These are phyloP conservation scores for Aporrectodea caliginosa DNA, from an alignment of 1,140 invertebrate genomes.

Conservation along the genomic window DNA sequence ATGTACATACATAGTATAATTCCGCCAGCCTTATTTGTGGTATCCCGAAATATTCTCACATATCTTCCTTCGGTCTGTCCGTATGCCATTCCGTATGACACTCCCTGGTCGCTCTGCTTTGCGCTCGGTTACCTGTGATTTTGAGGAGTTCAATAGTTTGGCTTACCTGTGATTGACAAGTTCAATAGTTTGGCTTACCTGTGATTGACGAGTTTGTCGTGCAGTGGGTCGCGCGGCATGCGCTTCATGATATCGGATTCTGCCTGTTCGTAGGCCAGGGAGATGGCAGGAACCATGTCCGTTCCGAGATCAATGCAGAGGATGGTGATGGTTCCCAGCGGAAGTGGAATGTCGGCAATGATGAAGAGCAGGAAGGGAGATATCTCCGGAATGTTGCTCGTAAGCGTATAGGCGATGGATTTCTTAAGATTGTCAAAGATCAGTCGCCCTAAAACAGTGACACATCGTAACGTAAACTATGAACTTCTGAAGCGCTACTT, in stretches of 20 bases:
- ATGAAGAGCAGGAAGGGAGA: constrained; percentile 64
- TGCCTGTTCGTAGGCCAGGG: constrained; percentile 92
- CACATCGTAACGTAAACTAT: too few relatives aligned
- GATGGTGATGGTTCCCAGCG: constrained; percentile 82
- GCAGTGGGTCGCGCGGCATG: constrained; percentile 77
- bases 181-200: not conserved
- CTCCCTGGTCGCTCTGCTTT: too few relatives aligned
- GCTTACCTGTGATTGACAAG: not conserved
- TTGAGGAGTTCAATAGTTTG: not conserved
- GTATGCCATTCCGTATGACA: constrained; percentile 40
- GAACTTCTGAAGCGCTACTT: too few relatives aligned
- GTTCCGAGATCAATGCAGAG: constrained; percentile 98
- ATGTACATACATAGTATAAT: too few relatives aligned
- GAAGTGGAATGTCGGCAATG: constrained; percentile 43
- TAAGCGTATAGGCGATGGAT: constrained; percentile 98
- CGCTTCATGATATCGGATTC: constrained; percentile 99
- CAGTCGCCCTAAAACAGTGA: constrained; percentile 65
- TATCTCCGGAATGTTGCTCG: constrained; percentile 99
- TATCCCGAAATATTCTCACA: too few relatives aligned
- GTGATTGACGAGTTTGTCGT: constrained; percentile 32
- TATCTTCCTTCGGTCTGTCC: constrained; percentile 44
- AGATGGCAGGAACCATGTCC: constrained; percentile 71
- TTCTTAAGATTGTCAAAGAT: constrained; percentile 84
- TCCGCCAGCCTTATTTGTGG: too few relatives aligned
- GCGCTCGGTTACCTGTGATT: not conserved